Percentiles rank a stretch among this genome's conserved stretches.
Evolutionary conservation across 2,113 vertebrate genomes (phyloP).

Genomic region (Tyrannus savana): DNA sequence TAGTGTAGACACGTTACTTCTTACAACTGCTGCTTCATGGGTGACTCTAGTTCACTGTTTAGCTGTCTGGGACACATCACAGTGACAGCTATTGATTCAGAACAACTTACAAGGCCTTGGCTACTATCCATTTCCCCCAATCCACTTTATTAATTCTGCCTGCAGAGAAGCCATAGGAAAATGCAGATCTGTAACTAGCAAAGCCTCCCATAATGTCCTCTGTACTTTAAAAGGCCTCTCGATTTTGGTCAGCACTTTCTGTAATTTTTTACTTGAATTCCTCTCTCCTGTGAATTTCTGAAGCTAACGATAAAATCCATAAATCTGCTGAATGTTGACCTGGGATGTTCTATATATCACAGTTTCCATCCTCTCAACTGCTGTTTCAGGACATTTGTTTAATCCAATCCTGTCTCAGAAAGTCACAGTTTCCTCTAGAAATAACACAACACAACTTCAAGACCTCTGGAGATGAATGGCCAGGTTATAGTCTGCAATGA

Average conservation of each 20-base stretch:
- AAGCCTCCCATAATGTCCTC: background rate
- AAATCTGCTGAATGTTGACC: background rate
- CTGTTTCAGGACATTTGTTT: background rate
- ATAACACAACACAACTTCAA: background rate
- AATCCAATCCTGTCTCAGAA: background rate
- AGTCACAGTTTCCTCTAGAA: background rate
- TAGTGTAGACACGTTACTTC: fast-evolving
- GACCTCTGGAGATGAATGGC: background rate
- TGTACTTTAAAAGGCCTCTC: background rate
- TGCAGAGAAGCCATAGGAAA: background rate
- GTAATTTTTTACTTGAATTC: background rate
- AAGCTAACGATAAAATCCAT: background rate
- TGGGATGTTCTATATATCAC: background rate
- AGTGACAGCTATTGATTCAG: background rate
- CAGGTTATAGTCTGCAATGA: background rate
- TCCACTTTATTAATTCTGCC: background rate
- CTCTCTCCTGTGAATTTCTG: background rate
- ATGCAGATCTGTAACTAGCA: background rate
- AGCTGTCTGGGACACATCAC: background rate
- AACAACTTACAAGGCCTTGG: background rate
- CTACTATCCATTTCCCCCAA: background rate
- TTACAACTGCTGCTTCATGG: background rate
- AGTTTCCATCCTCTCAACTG: background rate
- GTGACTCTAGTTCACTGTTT: background rate
- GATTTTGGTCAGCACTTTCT: background rate